A percentile compares a stretch with the other conserved stretches of the same genome.
These are phyloP conservation scores for Pitta sordida DNA, from an alignment of 2,113 vertebrate genomes.

Conservation along the genomic window DNA sequence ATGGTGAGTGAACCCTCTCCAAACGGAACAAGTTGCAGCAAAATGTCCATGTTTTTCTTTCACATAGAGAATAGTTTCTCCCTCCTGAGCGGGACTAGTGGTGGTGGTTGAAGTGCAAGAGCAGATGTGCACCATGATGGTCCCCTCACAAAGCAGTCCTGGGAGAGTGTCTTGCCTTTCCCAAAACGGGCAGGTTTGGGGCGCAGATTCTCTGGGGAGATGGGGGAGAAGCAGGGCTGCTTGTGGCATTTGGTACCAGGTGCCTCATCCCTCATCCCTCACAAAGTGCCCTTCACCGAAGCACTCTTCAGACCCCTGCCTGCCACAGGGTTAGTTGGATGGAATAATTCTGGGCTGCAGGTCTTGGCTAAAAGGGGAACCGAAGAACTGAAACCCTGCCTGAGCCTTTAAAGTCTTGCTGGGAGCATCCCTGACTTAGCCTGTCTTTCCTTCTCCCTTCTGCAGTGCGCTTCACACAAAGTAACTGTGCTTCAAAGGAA, in stretches of 20 bases:
- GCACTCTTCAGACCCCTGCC: neutral
- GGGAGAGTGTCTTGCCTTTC: neutral
- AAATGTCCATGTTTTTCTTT: neutral
- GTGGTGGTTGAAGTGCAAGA: neutral
- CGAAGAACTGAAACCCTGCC: neutral
- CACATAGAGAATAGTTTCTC: neutral
- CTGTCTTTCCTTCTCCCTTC: neutral
- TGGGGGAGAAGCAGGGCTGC: neutral
- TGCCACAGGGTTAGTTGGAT: neutral
- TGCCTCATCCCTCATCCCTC: neutral
- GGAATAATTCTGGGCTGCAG: neutral
- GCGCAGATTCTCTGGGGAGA: neutral
- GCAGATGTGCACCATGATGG: neutral
- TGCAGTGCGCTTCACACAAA: neutral
- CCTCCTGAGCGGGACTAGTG: neutral
- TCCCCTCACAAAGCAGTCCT: neutral
- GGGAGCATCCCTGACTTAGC: neutral
- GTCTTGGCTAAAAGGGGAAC: neutral
- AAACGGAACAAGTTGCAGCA: neutral
- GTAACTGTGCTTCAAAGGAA: slow-evolving; percentile 59
- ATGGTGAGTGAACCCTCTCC: neutral
- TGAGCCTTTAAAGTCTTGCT: neutral
- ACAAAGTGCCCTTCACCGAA: neutral
- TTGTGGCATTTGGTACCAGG: neutral
- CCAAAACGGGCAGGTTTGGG: neutral